These are phyloP conservation scores for Martes martes DNA, from an alignment of 2,113 vertebrate genomes.

Conservation along the genomic window DNA sequence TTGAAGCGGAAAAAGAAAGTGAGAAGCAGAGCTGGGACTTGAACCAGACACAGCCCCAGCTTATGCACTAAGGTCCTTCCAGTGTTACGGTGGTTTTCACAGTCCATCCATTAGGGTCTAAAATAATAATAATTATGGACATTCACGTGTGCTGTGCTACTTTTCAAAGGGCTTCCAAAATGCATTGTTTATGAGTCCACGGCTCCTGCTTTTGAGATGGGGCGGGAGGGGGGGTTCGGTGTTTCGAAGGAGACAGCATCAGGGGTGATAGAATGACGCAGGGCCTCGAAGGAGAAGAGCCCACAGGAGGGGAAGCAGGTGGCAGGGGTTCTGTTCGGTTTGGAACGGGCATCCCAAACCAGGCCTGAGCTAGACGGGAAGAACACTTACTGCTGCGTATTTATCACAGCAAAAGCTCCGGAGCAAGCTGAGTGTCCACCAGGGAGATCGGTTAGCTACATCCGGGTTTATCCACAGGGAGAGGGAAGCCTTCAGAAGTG, in stretches of 20 bases:
- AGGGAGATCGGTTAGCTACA: no score
- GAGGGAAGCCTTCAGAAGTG: neutral
- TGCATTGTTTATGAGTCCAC: neutral
- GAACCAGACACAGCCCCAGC: accelerated
- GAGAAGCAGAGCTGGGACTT: neutral
- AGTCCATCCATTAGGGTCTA: neutral
- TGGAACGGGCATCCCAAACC: neutral
- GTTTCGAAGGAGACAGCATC: neutral
- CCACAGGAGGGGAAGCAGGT: neutral
- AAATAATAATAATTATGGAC: neutral
- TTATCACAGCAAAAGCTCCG: neutral
- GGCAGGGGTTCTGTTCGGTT: neutral
- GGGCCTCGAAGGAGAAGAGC: neutral
- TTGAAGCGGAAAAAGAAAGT: neutral
- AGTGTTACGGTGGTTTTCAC: no score
- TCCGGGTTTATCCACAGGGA: accelerated
- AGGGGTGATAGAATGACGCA: neutral
- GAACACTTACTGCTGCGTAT: accelerated
- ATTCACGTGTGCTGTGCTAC: accelerated
- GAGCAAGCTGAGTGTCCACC: neutral
- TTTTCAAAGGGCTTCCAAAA: neutral
- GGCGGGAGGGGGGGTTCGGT: neutral
- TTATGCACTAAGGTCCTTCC: no score
- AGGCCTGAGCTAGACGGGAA: no score
- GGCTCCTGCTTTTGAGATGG: neutral